Conservation (phyloP, 2,888 invertebrate genomes). For the Andricus quercusramuli region DNA sequence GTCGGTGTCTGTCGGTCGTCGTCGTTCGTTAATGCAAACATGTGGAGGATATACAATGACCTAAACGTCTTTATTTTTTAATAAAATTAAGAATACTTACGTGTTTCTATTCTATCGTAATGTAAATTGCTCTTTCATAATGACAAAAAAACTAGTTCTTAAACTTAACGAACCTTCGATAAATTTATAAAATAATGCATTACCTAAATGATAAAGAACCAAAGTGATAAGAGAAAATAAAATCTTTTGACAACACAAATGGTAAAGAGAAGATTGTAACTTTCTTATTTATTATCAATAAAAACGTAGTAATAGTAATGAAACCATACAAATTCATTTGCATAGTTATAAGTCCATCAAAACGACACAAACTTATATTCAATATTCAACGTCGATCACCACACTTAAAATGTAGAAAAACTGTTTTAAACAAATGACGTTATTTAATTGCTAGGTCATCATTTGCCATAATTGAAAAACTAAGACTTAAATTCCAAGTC, state of each 20-base stretch:
- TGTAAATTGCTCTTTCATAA: background rate
- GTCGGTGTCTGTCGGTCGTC: too few species aligned
- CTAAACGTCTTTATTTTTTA: background rate
- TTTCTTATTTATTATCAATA: constrained; percentile 20
- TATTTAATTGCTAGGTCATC: background rate
- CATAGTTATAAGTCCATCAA: background rate
- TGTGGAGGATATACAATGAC: too few species aligned
- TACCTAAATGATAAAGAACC: background rate
- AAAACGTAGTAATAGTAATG: background rate
- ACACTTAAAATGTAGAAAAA: background rate
- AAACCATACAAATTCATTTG: background rate
- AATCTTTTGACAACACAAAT: background rate
- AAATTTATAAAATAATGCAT: background rate
- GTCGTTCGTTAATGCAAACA: too few species aligned
- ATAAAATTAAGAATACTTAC: background rate
- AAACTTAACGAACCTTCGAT: background rate
- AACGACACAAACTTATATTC: background rate
- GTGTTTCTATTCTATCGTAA: background rate
- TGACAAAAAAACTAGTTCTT: too few species aligned
- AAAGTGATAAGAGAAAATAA: background rate
- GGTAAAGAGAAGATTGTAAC: constrained; percentile 3
- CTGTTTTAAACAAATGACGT: background rate
- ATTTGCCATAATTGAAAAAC: constrained; percentile 9
- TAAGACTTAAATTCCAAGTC: constrained; percentile 82
- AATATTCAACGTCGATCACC: constrained; percentile 5